These are phyloP conservation scores for Cyclopterus lumpus DNA, from an alignment of 2,797 vertebrate species.

Conservation along the genomic window DNA sequence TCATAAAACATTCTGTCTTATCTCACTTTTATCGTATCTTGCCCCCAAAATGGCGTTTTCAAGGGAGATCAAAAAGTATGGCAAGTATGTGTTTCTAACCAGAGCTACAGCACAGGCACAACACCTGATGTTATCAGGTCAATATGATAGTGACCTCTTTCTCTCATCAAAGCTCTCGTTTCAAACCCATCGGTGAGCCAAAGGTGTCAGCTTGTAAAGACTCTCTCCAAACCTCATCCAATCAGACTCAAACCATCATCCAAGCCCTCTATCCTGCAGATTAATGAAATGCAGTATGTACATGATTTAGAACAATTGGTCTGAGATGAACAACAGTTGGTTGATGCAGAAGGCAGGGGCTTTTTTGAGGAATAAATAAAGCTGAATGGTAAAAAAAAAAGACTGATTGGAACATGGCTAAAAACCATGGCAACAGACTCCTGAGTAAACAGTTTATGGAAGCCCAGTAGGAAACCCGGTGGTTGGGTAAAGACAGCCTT, in stretches of 20 bases:
- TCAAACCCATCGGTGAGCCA: slow-evolving; percentile 69
- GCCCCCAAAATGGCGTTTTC: slow-evolving; percentile 43
- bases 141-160: slow-evolving; percentile 67
- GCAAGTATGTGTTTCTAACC: slow-evolving; percentile 62
- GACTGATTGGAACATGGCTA: slow-evolving; percentile 72
- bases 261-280: slow-evolving; percentile 54
- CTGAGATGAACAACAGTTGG: slow-evolving; percentile 76
- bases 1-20: slow-evolving; percentile 39
- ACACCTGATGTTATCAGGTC: slow-evolving; percentile 56
- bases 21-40: slow-evolving; percentile 57
- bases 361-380: slow-evolving; percentile 78
- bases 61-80: slow-evolving; percentile 61
- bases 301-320: slow-evolving; percentile 76
- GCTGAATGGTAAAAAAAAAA: slow-evolving; percentile 60
- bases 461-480: slow-evolving; percentile 65
- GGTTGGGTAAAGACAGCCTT: slow-evolving; percentile 72
- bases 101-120: slow-evolving; percentile 27
- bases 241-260: slow-evolving; percentile 63
- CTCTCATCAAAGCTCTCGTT: slow-evolving; percentile 66
- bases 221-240: slow-evolving; percentile 66
- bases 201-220: slow-evolving; percentile 79
- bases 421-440: slow-evolving; percentile 80
- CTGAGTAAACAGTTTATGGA: slow-evolving; percentile 77
- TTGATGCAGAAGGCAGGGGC: slow-evolving; percentile 79
- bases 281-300: slow-evolving; percentile 61